Base-by-base conservation (phyloP, 2,888 invertebrate species). In the Meandrusa payeni region DNA sequence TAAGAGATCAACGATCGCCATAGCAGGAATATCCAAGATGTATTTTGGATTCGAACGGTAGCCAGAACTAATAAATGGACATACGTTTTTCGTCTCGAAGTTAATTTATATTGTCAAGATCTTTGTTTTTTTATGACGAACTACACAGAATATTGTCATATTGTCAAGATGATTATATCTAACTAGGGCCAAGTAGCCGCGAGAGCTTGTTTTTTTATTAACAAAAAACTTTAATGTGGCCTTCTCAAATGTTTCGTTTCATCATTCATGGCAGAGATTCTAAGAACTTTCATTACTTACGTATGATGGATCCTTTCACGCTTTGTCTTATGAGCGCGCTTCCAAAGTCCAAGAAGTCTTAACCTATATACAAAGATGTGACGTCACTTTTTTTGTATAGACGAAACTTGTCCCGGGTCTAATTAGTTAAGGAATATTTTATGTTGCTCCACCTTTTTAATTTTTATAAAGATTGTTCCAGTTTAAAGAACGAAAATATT, bases 301-400 rank as follows among this genome's bases (percentile, higher is more conserved):
- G 22, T 43, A 33, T 33, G 32, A 38, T 38, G 43, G 26, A 43
- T 43, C 33, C 31, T 27, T 33, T 38, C 61, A 61, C 59, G 57
- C 60, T 47, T 61, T 64, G 61, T 57, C 59, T 55, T 54, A 54
- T 46, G 60, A 61, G 57, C 59, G 59, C 36, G 33, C 43, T 42
- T 19, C 27, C 40, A 50, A 46, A 36, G 36, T 40, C 46, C 47
- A 49, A 57, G 59, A 45, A 55, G 47, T 29, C 33, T 41, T 36
- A 31, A 44, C 50, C 40, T 36, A 39, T 15, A 37, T 46, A 26
- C 51, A 45, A 47, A 47, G 47, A 31, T 13, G 24, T 33, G 50
- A 19, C 49, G 36, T 52, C 50, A 54, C 50, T 52, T 57, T 50
- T 13, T 23, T 42, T 41, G 22, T 29, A 19, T 39, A 26, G 11